A percentile compares a stretch with the other conserved stretches of the same genome.
These are phyloP conservation scores for Capitulum mitella DNA, from an alignment of 2,888 invertebrate species.

Conservation along the genomic window DNA sequence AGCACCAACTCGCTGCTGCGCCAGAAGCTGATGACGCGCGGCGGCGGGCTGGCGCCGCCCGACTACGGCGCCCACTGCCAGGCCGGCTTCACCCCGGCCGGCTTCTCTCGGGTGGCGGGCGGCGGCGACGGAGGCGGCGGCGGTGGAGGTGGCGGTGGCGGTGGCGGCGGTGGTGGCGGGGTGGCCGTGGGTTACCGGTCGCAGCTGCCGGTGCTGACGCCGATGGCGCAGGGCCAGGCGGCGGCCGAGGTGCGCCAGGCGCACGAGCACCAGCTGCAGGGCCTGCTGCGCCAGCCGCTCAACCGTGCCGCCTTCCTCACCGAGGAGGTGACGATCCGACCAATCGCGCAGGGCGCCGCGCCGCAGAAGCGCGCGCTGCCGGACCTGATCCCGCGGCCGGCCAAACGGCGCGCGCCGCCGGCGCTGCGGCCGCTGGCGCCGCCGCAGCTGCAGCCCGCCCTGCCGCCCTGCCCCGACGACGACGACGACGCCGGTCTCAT, in stretches of 20 bases:
- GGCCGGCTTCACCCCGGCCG: neutral
- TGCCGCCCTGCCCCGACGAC: neutral
- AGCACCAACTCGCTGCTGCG: constrained; percentile 14
- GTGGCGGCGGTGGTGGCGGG: neutral
- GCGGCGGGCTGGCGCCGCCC: neutral
- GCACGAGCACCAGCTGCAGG: neutral
- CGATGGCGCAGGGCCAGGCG: neutral
- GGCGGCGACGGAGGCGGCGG: neutral
- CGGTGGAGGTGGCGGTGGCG: neutral
- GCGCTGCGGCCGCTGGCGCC: neutral
- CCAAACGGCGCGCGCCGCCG: neutral
- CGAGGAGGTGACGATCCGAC: neutral
- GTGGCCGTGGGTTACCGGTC: neutral
- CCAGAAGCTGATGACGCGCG: constrained; percentile 17
- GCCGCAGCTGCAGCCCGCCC: neutral
- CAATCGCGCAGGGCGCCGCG: neutral
- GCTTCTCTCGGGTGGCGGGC: neutral
- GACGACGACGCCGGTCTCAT: neutral
- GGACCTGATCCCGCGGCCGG: constrained; percentile 4
- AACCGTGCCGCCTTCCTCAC: neutral
- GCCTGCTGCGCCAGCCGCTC: neutral
- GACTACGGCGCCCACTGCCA: neutral
- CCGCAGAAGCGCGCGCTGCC: neutral
- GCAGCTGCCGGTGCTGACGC: neutral
- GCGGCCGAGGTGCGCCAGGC: neutral